phyloP scores from a whole-genome alignment of 2,888 invertebrate genomes.

The Seira sanloemensis region DNA sequence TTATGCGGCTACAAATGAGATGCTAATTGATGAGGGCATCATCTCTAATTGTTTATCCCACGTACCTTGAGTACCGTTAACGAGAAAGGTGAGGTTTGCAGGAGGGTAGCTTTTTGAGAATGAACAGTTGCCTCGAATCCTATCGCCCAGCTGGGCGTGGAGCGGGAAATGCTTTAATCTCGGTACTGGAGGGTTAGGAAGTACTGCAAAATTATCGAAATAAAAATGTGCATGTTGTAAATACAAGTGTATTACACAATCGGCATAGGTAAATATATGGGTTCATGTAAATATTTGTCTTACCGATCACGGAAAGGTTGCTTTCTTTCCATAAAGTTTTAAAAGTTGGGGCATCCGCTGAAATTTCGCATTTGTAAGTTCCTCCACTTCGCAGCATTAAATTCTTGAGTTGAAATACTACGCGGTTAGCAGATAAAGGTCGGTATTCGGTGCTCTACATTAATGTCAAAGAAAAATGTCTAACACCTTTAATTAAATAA shows the following conservation, averaged over 20 bases:
- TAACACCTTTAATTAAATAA: too few relatives aligned
- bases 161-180: constrained; percentile 29
- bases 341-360: constrained; percentile 59
- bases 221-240: neutral
- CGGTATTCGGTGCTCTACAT: constrained; percentile 9
- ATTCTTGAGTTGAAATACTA: constrained; percentile 43
- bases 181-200: constrained; percentile 36
- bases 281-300: constrained; percentile 12
- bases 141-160: constrained; percentile 29
- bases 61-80: constrained; percentile 58
- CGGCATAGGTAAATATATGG: too few relatives aligned
- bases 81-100: constrained; percentile 55
- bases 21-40: neutral
- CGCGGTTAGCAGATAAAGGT: neutral
- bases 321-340: constrained; percentile 58
- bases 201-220: constrained; percentile 26
- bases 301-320: constrained; percentile 61
- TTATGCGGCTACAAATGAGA: neutral
- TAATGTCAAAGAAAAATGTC: neutral
- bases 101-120: constrained; percentile 49
- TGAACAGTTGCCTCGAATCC: constrained; percentile 53
- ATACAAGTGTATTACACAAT: neutral
- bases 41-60: neutral
- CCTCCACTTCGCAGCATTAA: constrained; percentile 46
- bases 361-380: constrained; percentile 59